Percentiles rank a stretch among this genome's conserved stretches.
These are phyloP conservation scores for Phortica magna DNA, from an alignment of 2,888 invertebrate species.

Conservation along the genomic window DNA sequence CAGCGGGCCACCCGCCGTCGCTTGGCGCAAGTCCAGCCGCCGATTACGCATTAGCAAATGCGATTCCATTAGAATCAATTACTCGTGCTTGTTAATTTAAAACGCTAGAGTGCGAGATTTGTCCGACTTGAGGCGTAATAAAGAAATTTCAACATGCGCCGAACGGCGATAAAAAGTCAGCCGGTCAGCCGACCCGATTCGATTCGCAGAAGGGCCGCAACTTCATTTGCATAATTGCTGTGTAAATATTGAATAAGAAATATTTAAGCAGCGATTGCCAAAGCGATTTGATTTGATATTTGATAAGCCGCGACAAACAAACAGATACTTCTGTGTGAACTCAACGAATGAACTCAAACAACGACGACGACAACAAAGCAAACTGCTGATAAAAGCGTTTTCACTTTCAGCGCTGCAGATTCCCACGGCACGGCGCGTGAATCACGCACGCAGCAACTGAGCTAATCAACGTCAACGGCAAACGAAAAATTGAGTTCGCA, in stretches of 20 bases:
- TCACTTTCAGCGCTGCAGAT: conserved; percentile 9
- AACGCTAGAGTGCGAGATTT: background rate
- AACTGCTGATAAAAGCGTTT: background rate
- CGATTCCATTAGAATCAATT: background rate
- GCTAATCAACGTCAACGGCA: background rate
- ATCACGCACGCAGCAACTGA: background rate
- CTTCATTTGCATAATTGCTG: conserved; percentile 71
- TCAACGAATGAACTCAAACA: background rate
- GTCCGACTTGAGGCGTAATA: too few species aligned
- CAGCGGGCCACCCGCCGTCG: conserved; percentile 13
- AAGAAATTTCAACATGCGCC: too few species aligned
- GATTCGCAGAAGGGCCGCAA: conserved; percentile 36
- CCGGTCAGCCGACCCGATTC: too few species aligned
- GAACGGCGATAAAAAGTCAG: too few species aligned
- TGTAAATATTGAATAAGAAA: conserved; percentile 60
- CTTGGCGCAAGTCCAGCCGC: background rate
- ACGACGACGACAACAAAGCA: background rate
- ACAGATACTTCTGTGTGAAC: background rate
- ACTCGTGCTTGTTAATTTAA: background rate
- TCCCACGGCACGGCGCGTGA: conserved; percentile 10
- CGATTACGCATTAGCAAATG: background rate
- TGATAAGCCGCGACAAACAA: background rate
- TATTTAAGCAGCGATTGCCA: conserved; percentile 10
- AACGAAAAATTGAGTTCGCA: conserved; percentile 20
- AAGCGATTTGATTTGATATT: conserved; percentile 7